These are phyloP conservation scores for Aptenodytes forsteri DNA, from an alignment of 2,113 vertebrate species.

Conservation along the genomic window DNA sequence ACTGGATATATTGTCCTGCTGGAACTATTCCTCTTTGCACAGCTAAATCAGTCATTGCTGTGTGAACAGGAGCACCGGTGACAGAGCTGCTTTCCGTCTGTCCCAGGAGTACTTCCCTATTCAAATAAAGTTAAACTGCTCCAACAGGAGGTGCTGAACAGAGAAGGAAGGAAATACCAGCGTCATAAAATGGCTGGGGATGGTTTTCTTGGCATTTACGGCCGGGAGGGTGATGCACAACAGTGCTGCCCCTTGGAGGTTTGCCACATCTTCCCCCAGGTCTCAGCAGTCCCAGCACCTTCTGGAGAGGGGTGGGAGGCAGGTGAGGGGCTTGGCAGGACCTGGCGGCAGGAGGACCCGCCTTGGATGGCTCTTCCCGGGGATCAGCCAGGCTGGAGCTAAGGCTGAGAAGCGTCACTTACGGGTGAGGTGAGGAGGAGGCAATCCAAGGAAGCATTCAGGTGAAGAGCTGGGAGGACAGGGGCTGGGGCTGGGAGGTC, in stretches of 20 bases:
- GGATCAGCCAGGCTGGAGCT: neutral
- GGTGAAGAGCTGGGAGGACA: neutral
- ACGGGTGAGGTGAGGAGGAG: neutral
- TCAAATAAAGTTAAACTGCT: neutral
- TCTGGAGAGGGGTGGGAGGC: neutral
- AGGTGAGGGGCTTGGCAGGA: neutral
- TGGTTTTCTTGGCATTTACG: neutral
- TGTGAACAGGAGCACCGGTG: neutral
- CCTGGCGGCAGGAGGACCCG: neutral
- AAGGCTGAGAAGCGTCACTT: neutral
- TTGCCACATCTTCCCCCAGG: neutral
- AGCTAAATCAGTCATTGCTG: neutral
- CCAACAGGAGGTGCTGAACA: neutral
- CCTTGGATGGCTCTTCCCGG: neutral
- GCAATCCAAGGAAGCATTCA: neutral
- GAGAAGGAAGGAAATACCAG: neutral
- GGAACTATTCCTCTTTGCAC: neutral
- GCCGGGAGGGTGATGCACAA: neutral
- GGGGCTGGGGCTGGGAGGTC: neutral
- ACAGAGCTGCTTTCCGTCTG: neutral
- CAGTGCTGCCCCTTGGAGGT: neutral
- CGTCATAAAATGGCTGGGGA: neutral
- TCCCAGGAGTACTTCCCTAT: neutral
- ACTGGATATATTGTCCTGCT: too few relatives aligned
- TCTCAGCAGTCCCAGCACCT: neutral